Evolutionary conservation across 2,888 invertebrate genomes (phyloP), one percentile per base, ranked within the genome.

Genomic region (Drosophila limbata): DNA sequence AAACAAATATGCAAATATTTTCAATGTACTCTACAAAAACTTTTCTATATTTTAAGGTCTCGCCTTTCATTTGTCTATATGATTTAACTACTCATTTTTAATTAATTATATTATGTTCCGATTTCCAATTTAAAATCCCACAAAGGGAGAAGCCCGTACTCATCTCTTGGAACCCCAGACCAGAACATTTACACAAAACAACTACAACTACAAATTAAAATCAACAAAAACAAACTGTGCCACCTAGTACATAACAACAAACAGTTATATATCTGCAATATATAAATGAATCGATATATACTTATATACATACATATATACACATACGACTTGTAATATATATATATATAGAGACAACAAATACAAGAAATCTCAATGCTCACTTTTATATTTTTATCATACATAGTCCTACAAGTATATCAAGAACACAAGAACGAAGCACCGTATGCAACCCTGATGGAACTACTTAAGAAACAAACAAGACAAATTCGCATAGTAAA

Each of bases 321-420:
- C 33, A 48, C 39, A 65, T 42, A 70, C 37, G 39, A 89, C 84
- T 86, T 80, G 83, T 72, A 73, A 85, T 79, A 76, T 69, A 83
- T 44, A 67, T 35, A 64, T 73, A 73, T 79, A 77, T 69, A 83
- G 42, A 65, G 40, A 64, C 35, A 81, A 57, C 15, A 57, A 35
- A 52, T 21, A 61, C 45, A 61, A 70, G 40, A 57, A 85, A 79
- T 73, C 61, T 82, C 69, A 84, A 84, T 85, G 86, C 84, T 84
- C 84, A 84, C 90, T 88, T 84, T 88, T 89, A 89, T 84, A 84
- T 84, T 84, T 84, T 84, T 89, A 88, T 89, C 88, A 89, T 84
- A 88, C 89, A 77, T 89, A 77, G 69, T 19, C 53, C 47, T 62
- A 48, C 37, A 50, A 48, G 44, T 72, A 85, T 69, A 85, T 72